Percentiles rank a stretch among this genome's conserved stretches.
phyloP scores from a whole-genome alignment of 2,797 vertebrate genomes.

The Sebastes matsubarae region DNA sequence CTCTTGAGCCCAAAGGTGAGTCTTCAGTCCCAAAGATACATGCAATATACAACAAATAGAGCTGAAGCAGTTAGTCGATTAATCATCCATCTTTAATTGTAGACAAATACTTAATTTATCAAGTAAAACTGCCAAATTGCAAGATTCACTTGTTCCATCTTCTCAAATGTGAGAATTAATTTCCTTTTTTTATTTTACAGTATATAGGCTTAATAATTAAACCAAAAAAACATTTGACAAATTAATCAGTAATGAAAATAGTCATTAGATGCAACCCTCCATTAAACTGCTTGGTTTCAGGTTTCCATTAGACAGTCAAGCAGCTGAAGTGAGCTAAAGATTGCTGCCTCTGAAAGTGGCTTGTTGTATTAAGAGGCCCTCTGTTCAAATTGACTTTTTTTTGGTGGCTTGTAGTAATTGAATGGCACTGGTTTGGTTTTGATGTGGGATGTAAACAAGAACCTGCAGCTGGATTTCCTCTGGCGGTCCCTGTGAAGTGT shows the following conservation, averaged over 20 bases:
- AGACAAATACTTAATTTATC: neutral
- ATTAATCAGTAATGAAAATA: neutral
- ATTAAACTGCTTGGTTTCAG: neutral
- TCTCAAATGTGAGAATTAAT: neutral
- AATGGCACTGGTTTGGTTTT: constrained; percentile 16
- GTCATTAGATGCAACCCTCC: neutral
- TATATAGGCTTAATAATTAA: neutral
- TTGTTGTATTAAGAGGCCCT: neutral
- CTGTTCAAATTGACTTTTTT: constrained; percentile 1
- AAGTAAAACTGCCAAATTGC: neutral
- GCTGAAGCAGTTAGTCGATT: neutral
- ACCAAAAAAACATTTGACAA: neutral
- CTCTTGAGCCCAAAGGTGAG: no score
- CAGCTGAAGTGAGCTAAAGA: neutral
- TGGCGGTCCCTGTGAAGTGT: neutral
- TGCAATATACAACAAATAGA: neutral
- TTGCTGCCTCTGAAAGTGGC: neutral
- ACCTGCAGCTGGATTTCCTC: constrained; percentile 14
- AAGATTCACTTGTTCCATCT: neutral
- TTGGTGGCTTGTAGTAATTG: constrained; percentile 17
- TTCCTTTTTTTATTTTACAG: neutral
- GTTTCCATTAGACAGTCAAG: neutral
- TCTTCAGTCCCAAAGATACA: neutral
- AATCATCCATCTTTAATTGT: neutral
- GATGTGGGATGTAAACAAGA: constrained; percentile 41